These are phyloP conservation scores for Nettapus auritus DNA, from an alignment of 2,113 vertebrate genomes.

Conservation along the genomic window DNA sequence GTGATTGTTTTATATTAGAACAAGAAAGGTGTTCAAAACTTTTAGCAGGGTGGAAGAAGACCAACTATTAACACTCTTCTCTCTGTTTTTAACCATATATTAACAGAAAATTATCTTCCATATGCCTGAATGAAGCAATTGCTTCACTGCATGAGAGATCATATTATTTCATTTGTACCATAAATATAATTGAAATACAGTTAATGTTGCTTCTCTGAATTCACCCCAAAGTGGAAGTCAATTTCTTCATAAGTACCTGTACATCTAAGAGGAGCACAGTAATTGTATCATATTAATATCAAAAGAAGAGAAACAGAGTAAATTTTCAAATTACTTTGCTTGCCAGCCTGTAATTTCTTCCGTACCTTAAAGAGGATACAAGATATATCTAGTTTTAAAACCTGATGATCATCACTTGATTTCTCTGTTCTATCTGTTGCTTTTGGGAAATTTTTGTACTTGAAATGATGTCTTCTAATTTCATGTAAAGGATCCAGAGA, in stretches of 20 bases:
- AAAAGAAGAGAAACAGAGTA: background rate
- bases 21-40: background rate
- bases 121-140: background rate
- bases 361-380: background rate
- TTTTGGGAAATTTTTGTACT: background rate
- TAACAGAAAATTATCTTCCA: background rate
- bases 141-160: background rate
- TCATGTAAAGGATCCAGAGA: background rate
- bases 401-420: background rate
- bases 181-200: background rate
- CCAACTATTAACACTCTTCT: background rate
- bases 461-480: background rate
- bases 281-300: background rate
- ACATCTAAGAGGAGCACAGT: background rate
- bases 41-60: background rate
- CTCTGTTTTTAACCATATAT: background rate
- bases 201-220: background rate
- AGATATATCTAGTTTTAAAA: fast-evolving
- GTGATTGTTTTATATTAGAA: background rate
- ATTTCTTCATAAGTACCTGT: background rate
- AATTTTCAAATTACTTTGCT: background rate
- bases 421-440: background rate
- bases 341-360: background rate
- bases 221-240: background rate
- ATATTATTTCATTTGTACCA: background rate